phyloP scores from a whole-genome alignment of 2,113 vertebrate species.

The Arenaria interpres region DNA sequence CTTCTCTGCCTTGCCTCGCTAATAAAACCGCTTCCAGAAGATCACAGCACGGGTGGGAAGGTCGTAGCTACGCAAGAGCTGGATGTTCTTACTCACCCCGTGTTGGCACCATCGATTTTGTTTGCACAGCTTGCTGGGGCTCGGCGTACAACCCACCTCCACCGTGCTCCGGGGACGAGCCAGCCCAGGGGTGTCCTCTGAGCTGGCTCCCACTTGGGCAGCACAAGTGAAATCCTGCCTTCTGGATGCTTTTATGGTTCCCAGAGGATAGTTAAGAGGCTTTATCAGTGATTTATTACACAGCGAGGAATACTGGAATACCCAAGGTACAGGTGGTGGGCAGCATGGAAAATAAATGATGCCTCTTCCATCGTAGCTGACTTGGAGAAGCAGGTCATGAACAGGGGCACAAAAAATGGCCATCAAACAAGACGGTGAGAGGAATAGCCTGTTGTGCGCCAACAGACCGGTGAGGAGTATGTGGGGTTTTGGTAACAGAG shows the following conservation, averaged over 20 bases:
- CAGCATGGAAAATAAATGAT: neutral
- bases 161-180: neutral
- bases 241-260: neutral
- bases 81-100: neutral
- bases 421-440: neutral
- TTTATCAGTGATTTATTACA: neutral
- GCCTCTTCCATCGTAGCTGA: neutral
- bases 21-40: neutral
- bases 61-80: accelerated
- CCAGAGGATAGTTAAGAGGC: neutral
- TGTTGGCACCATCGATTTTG: accelerated
- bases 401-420: too few species aligned
- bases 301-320: neutral
- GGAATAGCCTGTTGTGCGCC: neutral
- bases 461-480: neutral
- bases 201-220: neutral
- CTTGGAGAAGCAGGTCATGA: neutral
- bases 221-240: neutral
- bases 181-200: neutral
- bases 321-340: neutral
- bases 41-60: accelerated
- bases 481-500: neutral
- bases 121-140: neutral
- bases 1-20: accelerated
- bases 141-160: neutral